Evolutionary conservation across 2,888 invertebrate species (phyloP), one percentile per base, ranked within the genome.

Genomic region (Cheilosia soror): DNA sequence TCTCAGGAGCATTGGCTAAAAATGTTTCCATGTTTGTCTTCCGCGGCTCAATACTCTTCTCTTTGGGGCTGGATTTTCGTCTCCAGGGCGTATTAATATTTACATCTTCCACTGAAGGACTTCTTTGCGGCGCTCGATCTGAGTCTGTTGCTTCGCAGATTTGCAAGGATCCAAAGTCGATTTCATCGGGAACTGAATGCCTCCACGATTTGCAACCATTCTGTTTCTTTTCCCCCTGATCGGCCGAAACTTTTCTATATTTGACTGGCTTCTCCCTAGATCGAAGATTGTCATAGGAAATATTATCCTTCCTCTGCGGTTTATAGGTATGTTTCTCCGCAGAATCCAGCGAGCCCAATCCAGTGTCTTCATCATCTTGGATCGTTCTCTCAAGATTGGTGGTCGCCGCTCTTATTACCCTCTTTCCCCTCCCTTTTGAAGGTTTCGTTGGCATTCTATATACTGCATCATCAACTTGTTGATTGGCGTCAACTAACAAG

Each of bases 401-500:
- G 9, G 75, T 78, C 49, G 62, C 73, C 0, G 57, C 31, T 5
- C 49, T 29, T 7, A 51, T 60, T 1, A 75, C 7, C 47, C 42
- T 68, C 4, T n/a, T 72, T 20, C 6, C 57, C 27, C 42, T 65
- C 11, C 57, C 77, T 40, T 62, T 87, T 9, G 73, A 13, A 7
- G 88, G 79, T 11, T 65, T 65, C 20, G 40, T 58, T 20, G 63
- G 80, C 27, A 37, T 4, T n/a, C 49, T 58, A 25, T 86, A 82
- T 0, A 78, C 69, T 1, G 82, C 77, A 33, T 78, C 86, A 47
- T 89, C 92, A 29, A 62, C 90, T 88, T 51, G 92, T 88, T 89
- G 88, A 25, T 89, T 87, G 4, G 90, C 90, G 71, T 94, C 93
- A 1, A 93, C 91, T 15, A 94, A 88, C 31, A 94, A 90, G 62